A percentile compares a stretch with the other conserved stretches of the same genome.
These are phyloP conservation scores for Choloepus hoffmanni DNA, from an alignment of 2,113 vertebrate genomes.

Conservation along the genomic window DNA sequence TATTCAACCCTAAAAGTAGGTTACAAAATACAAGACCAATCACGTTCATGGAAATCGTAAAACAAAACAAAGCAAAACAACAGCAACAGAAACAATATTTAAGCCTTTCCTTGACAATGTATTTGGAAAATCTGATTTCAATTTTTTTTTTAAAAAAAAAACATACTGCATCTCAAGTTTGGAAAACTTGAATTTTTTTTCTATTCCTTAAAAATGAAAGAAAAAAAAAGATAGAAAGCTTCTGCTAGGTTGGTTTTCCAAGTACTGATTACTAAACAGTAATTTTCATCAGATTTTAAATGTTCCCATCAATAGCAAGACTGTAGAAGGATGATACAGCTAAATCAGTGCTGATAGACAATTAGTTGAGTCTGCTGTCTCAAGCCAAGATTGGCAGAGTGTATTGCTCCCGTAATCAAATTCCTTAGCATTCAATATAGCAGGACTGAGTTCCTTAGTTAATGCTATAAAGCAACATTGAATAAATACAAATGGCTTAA, in stretches of 20 bases:
- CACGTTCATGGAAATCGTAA: background rate
- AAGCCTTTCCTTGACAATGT: background rate
- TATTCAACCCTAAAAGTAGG: background rate
- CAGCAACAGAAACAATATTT: background rate
- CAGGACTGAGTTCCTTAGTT: conserved; percentile 76
- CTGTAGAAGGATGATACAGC: conserved; percentile 68
- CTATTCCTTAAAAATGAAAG: conserved; percentile 62
- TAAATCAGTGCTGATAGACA: conserved; percentile 80
- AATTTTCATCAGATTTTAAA: conserved; percentile 84
- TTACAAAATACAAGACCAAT: background rate
- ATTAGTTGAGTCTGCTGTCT: conserved; percentile 71
- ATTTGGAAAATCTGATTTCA: conserved; percentile 46
- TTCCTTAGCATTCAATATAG: conserved; percentile 67
- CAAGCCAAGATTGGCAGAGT: conserved; percentile 61
- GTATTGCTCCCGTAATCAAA: conserved; percentile 73
- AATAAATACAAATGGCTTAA: conserved; percentile 88
- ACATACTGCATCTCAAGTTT: background rate
- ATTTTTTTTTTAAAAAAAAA: background rate
- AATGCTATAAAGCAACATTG: conserved; percentile 82
- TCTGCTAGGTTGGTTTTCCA: conserved; percentile 74
- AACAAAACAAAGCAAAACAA: conserved; percentile 2
- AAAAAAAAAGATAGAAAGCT: conserved; percentile 42
- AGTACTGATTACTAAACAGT: conserved; percentile 80
- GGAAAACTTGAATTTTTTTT: background rate
- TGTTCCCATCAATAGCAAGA: conserved; percentile 76